Conservation (phyloP, 92 coral and sea anemone species). For the Porites rus region DNA sequence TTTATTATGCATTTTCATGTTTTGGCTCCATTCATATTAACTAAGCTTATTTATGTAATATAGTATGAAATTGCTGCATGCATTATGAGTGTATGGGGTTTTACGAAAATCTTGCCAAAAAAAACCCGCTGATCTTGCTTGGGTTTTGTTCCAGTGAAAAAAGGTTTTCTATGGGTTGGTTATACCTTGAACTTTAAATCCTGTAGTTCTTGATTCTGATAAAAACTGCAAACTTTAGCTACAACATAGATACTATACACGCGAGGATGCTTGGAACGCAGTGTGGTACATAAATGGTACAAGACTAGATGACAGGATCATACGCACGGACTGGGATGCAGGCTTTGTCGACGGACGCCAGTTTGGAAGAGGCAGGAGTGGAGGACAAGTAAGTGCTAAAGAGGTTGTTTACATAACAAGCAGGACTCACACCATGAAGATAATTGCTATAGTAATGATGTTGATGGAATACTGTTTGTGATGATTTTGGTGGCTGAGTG, state of each 20-base stretch:
- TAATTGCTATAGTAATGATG: not conserved
- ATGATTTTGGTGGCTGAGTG: not conserved
- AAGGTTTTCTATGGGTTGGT: not conserved
- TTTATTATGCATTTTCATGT: too few relatives aligned
- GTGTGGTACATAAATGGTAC: slow-evolving; percentile 94
- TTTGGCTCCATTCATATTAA: too few relatives aligned
- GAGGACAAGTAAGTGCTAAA: slow-evolving; percentile 84
- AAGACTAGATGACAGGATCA: slow-evolving; percentile 89
- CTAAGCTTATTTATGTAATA: too few relatives aligned
- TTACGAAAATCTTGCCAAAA: too few relatives aligned
- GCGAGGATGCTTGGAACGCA: slow-evolving; percentile 92
- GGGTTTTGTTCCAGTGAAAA: not conserved
- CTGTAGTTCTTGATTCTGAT: not conserved
- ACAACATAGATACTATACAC: slow-evolving; percentile 72
- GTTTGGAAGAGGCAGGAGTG: slow-evolving; percentile 93
- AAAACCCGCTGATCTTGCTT: too few relatives aligned
- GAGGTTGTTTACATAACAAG: not conserved
- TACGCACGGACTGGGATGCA: slow-evolving; percentile 96
- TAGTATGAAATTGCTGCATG: too few relatives aligned
- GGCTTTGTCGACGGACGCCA: slow-evolving; percentile 96
- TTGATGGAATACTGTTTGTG: too few relatives aligned
- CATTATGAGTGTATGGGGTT: too few relatives aligned
- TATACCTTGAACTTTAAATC: too few relatives aligned
- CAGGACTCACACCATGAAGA: not conserved
- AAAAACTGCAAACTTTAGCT: slow-evolving; percentile 41